Percentiles rank a stretch among this genome's conserved stretches.
Conservation (phyloP, 2,888 invertebrate genomes). For the Lymantria dispar region DNA sequence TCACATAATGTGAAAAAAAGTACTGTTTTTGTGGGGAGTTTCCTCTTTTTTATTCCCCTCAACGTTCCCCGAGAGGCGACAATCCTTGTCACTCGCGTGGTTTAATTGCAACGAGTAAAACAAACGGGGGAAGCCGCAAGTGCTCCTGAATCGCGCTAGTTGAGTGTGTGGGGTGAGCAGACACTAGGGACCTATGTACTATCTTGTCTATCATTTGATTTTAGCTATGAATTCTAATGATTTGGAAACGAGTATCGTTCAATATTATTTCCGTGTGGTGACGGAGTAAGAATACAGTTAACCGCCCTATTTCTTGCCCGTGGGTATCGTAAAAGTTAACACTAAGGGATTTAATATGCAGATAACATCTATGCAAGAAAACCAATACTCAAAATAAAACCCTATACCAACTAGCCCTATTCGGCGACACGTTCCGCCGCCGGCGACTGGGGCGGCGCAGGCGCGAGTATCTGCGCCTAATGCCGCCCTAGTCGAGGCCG, state of each 20-base stretch:
- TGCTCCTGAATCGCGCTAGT: slow-evolving; percentile 44
- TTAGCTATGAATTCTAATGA: not conserved
- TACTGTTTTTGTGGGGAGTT: slow-evolving; percentile 31
- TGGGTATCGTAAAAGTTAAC: too few relatives aligned
- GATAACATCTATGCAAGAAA: too few relatives aligned
- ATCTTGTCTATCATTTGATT: not conserved
- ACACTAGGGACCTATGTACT: slow-evolving; percentile 37
- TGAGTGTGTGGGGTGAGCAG: slow-evolving; percentile 34
- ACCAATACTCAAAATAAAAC: too few relatives aligned
- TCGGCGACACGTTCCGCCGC: too few relatives aligned
- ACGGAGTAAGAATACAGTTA: too few relatives aligned
- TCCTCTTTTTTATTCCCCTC: slow-evolving; percentile 39
- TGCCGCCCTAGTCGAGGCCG: too few relatives aligned
- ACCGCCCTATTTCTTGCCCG: too few relatives aligned
- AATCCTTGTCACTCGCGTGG: slow-evolving; percentile 78
- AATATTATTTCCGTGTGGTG: too few relatives aligned
- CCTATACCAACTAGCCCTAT: too few relatives aligned
- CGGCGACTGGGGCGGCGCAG: too few relatives aligned
- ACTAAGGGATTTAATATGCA: too few relatives aligned
- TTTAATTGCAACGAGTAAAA: slow-evolving; percentile 78
- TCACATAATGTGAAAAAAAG: slow-evolving; percentile 31
- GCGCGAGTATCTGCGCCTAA: too few relatives aligned
- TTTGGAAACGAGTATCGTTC: not conserved
- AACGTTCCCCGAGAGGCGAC: slow-evolving; percentile 55
- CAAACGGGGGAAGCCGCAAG: slow-evolving; percentile 63